Conservation (phyloP, 2,797 vertebrate species). For the Galago senegalensis region DNA sequence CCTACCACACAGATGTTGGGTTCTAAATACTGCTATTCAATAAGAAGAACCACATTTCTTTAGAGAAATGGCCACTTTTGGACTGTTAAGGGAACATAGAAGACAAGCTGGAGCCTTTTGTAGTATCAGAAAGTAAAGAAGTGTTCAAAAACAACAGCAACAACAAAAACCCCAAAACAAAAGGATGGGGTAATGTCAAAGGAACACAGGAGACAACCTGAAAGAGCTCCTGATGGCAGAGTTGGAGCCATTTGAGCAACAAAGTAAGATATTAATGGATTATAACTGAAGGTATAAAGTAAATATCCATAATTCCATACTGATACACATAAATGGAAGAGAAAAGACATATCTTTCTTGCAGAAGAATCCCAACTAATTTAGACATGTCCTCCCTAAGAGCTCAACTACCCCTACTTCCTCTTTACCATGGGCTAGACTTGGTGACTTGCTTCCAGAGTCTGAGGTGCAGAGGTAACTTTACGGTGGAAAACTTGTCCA, state of each 20-base stretch:
- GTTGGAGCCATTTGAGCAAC: background rate
- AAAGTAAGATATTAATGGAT: background rate
- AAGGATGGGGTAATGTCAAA: background rate
- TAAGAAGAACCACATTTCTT: background rate
- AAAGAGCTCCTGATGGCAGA: background rate
- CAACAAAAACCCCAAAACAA: too few species aligned
- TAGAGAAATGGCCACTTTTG: constrained; percentile 18
- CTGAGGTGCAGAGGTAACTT: background rate
- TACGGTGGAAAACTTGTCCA: background rate
- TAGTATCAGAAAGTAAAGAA: constrained; percentile 19
- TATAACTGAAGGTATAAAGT: constrained; percentile 42
- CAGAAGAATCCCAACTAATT: background rate
- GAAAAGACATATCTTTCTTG: background rate
- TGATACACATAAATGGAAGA: background rate
- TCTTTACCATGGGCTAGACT: background rate
- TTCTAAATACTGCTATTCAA: constrained; percentile 19
- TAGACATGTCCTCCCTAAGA: background rate
- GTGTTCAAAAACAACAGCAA: background rate
- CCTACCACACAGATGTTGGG: background rate
- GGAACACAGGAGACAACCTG: background rate
- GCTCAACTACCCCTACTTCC: background rate
- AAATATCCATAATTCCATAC: background rate
- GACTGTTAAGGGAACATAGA: background rate
- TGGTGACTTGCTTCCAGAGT: constrained; percentile 14
- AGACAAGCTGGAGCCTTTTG: background rate